Evolutionary conservation across 2,888 invertebrate genomes (phyloP).

Genomic region (Athrips mouffetella): DNA sequence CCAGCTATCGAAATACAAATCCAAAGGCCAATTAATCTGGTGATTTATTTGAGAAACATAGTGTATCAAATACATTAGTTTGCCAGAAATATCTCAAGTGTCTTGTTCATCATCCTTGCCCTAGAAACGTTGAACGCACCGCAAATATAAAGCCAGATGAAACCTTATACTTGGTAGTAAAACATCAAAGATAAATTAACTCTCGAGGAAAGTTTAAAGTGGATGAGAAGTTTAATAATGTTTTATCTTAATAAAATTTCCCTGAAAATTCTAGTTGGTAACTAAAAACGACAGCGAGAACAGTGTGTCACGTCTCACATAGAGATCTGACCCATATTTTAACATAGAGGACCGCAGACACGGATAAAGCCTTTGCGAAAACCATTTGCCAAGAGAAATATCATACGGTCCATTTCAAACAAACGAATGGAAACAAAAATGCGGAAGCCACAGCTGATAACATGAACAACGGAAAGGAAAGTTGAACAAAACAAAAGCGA

Average conservation of each 20-base stretch:
- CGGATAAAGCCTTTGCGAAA: not conserved
- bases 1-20: constrained; percentile 4
- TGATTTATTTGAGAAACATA: constrained; percentile 25
- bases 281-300: not conserved
- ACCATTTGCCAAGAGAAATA: not conserved
- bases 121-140: constrained; percentile 26
- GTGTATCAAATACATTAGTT: constrained; percentile 22
- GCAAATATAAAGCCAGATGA: constrained; percentile 20
- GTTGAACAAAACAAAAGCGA: not conserved
- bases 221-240: not conserved
- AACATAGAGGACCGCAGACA: not conserved
- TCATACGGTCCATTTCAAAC: constrained; percentile 3
- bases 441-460: constrained; percentile 1
- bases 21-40: constrained; percentile 22
- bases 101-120: constrained; percentile 30
- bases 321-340: constrained; percentile 1
- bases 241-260: constrained; percentile 1
- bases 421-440: constrained; percentile 2
- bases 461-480: constrained; percentile 5
- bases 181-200: constrained; percentile 20
- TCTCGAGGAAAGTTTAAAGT: constrained; percentile 4
- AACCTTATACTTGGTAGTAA: constrained; percentile 21
- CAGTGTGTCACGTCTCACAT: not conserved
- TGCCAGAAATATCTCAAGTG: constrained; percentile 32
- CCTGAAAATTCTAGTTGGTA: not conserved